Conservation (phyloP, 1,140 invertebrate genomes). For the Macrotrachela quadricornifera region DNA sequence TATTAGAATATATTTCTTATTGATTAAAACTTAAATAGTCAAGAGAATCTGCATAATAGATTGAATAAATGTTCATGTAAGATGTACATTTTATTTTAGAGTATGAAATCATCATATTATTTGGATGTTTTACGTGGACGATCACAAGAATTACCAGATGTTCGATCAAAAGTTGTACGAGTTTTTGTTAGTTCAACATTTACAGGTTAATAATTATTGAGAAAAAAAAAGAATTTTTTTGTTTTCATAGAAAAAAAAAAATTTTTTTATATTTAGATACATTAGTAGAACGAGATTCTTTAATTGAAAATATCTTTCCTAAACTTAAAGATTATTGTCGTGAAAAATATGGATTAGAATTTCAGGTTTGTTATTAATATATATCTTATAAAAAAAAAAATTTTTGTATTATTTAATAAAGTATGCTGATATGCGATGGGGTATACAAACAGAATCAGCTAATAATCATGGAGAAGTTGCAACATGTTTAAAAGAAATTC, state of each 20-base stretch:
- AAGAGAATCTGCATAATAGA: no score
- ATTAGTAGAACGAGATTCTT: slow-evolving; percentile 11
- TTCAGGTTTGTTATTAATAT: slow-evolving; percentile 14
- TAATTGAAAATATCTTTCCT: slow-evolving; percentile 18
- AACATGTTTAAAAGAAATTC: slow-evolving; percentile 9
- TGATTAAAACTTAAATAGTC: no score
- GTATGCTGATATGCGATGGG: slow-evolving; percentile 12
- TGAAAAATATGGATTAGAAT: slow-evolving; percentile 18
- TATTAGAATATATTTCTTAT: no score
- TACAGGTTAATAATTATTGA: neutral
- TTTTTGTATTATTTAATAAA: neutral
- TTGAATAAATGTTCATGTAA: no score
- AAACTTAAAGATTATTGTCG: slow-evolving; percentile 18
- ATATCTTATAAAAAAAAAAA: no score
- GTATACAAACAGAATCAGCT: slow-evolving; percentile 10
- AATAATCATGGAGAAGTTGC: slow-evolving; percentile 2
- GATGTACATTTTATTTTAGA: no score
- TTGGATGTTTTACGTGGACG: neutral
- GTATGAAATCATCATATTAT: no score
- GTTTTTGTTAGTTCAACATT: slow-evolving; percentile 7
- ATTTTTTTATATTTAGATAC: neutral
- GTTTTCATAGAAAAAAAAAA: neutral
- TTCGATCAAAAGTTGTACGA: neutral
- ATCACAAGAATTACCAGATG: neutral
- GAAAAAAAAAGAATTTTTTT: neutral